Evolutionary conservation across 2,113 vertebrate species (phyloP).

Genomic region (Mormoops blainvillei): DNA sequence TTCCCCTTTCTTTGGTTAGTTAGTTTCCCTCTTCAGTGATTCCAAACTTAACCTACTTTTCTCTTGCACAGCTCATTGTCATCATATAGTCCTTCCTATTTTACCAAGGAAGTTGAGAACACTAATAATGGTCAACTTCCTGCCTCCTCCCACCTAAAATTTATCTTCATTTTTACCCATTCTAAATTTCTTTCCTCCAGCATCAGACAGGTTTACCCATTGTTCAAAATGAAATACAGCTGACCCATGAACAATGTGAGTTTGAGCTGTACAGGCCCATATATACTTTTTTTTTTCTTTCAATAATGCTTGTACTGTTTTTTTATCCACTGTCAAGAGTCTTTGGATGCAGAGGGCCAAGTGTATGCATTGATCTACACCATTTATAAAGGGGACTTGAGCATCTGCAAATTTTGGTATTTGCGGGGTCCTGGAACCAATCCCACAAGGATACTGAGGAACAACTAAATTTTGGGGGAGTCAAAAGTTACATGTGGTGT

Average conservation of each 20-base stretch:
- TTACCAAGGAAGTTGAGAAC: not conserved
- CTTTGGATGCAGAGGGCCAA: not conserved
- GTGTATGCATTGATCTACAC: not conserved
- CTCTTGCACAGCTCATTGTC: not conserved
- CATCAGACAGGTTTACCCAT: not conserved
- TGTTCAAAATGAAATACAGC: not conserved
- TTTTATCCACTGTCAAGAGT: not conserved
- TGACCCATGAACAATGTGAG: not conserved
- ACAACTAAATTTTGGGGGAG: not conserved
- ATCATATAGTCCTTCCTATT: not conserved
- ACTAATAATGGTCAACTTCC: not conserved
- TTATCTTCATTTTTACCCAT: not conserved
- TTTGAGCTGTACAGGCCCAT: not conserved
- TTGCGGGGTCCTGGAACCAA: not conserved
- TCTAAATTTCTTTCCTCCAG: not conserved
- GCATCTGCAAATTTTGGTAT: not conserved
- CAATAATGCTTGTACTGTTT: not conserved
- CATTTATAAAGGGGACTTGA: not conserved
- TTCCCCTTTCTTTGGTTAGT: not conserved
- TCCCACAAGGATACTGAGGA: not conserved
- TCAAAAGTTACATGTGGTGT: not conserved
- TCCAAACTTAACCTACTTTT: not conserved
- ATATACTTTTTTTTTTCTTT: not conserved
- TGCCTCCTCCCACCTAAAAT: not conserved
- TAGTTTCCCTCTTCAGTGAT: not conserved